Percentiles rank a stretch among this genome's conserved stretches.
Conservation (phyloP, 2,113 vertebrate species). For the Macaca mulatta region DNA sequence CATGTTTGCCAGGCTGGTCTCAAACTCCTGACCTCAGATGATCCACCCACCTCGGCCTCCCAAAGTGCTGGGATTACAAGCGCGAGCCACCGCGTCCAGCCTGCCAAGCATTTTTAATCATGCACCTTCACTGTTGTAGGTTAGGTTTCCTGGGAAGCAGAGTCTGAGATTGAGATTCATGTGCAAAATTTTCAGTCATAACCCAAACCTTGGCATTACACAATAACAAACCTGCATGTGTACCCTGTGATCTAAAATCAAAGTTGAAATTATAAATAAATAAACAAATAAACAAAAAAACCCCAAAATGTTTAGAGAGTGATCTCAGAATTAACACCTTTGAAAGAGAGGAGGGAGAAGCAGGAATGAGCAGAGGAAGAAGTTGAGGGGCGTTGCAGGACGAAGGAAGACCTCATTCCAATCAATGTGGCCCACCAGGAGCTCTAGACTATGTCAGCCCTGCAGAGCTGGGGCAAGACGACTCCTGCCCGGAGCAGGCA, state of each 20-base stretch:
- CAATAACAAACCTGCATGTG: no score
- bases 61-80: no score
- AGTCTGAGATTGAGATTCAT: neutral
- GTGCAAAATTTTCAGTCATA: neutral
- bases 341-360: neutral
- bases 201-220: no score
- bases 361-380: neutral
- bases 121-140: neutral
- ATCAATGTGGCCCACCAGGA: neutral
- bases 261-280: no score
- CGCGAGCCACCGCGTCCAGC: rapidly evolving
- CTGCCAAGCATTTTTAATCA: neutral
- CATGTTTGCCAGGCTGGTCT: no score
- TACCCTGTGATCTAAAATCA: no score
- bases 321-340: neutral
- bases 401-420: neutral
- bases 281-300: no score
- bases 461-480: neutral
- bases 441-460: neutral
- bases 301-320: neutral
- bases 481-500: neutral
- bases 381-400: neutral
- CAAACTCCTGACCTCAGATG: no score
- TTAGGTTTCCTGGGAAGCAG: neutral
- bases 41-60: no score